phyloP scores from a whole-genome alignment of 2,113 vertebrate species.

The Meriones unguiculatus region DNA sequence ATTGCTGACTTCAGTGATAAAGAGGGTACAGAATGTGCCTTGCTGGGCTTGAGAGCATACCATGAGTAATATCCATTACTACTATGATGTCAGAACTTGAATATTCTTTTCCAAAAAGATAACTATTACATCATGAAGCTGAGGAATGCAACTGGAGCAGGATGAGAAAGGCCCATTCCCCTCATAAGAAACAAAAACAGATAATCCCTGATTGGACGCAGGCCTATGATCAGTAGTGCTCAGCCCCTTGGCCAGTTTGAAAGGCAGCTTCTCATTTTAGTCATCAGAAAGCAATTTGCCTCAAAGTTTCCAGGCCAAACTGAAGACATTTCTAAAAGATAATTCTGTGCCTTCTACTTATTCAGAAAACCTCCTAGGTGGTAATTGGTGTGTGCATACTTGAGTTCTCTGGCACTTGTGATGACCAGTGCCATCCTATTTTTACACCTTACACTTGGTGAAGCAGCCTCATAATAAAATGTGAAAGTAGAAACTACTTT shows the following conservation, averaged over 20 bases:
- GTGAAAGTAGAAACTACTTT: neutral
- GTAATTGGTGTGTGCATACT: neutral
- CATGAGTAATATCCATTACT: slow-evolving; percentile 20
- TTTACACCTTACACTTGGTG: neutral
- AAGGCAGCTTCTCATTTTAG: neutral
- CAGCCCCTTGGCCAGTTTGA: neutral
- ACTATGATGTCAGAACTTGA: slow-evolving; percentile 66
- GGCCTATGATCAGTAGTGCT: neutral
- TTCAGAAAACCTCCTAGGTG: neutral
- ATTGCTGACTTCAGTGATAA: slow-evolving; percentile 73
- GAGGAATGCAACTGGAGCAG: neutral
- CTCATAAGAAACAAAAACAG: neutral
- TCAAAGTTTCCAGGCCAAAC: slow-evolving; percentile 5
- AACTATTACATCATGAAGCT: neutral
- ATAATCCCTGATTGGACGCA: neutral
- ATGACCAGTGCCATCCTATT: neutral
- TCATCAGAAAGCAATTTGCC: neutral
- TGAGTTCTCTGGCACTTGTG: neutral
- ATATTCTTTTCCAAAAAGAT: slow-evolving; percentile 46
- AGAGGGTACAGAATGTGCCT: slow-evolving; percentile 70
- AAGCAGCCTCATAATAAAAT: neutral
- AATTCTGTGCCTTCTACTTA: neutral
- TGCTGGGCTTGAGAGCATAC: slow-evolving; percentile 37
- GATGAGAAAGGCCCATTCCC: neutral
- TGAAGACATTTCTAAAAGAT: neutral